Percentiles rank a stretch among this genome's conserved stretches.
phyloP scores from a whole-genome alignment of 2,797 vertebrate species.

The Leptoclinus maculatus region DNA sequence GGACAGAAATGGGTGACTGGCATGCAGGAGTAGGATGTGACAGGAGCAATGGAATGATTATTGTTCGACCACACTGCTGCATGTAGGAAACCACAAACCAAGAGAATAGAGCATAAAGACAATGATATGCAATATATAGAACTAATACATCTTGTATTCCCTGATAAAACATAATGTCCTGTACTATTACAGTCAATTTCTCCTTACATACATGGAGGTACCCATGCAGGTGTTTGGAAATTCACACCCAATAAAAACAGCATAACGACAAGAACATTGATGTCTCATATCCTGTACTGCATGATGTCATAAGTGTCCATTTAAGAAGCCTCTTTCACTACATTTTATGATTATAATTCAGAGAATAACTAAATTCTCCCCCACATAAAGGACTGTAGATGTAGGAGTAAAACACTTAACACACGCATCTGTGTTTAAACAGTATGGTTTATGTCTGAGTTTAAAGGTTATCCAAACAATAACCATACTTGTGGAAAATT shows the following conservation, averaged over 20 bases:
- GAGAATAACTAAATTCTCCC: not conserved
- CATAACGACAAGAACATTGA: not conserved
- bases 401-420: not conserved
- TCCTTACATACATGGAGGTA: not conserved
- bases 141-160: not conserved
- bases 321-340: not conserved
- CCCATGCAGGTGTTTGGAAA: slow-evolving; percentile 27
- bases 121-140: not conserved
- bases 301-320: not conserved
- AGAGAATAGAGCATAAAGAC: not conserved
- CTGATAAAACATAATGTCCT: not conserved
- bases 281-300: slow-evolving; percentile 10
- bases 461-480: slow-evolving; percentile 57
- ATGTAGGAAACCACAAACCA: not conserved
- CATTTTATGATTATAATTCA: not conserved
- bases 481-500: slow-evolving; percentile 13
- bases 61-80: not conserved
- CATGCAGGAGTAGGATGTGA: slow-evolving; percentile 42
- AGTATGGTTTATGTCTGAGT: slow-evolving; percentile 20
- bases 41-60: not conserved
- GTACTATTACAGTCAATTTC: not conserved
- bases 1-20: slow-evolving; percentile 16
- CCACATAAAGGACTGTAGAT: not conserved
- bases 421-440: slow-evolving; percentile 3
- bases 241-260: slow-evolving; percentile 38